phyloP scores from a whole-genome alignment of 2,797 vertebrate genomes.

The Cirrhinus mrigala region DNA sequence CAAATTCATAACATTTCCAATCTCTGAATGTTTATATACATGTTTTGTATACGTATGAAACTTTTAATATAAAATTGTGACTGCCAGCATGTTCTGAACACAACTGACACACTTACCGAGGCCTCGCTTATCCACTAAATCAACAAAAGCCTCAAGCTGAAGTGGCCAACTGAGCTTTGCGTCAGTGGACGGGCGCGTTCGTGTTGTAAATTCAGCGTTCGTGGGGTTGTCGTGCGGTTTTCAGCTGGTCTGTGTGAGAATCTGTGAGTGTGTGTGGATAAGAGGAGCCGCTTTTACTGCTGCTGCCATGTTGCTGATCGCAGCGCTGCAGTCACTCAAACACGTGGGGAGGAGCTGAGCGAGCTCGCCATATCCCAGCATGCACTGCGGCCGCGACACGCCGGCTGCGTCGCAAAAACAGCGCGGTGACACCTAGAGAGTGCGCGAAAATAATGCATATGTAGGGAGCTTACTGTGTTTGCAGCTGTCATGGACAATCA shows the following conservation, averaged over 20 bases:
- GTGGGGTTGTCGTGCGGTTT: not conserved
- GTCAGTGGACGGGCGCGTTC: not conserved
- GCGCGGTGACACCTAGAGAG: not conserved
- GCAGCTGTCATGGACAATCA: not conserved
- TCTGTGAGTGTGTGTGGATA: not conserved
- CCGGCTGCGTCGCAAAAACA: not conserved
- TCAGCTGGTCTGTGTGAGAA: not conserved
- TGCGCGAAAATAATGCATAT: not conserved
- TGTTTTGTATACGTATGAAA: not conserved
- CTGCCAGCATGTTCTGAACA: not conserved
- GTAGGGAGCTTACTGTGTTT: not conserved
- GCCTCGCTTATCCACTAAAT: slow-evolving; percentile 12
- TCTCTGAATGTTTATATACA: not conserved
- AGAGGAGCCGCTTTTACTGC: not conserved
- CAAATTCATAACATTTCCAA: fast-evolving
- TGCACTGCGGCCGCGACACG: not conserved
- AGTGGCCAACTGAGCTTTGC: not conserved
- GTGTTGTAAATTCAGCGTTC: not conserved
- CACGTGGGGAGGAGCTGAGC: slow-evolving; percentile 62
- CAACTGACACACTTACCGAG: not conserved
- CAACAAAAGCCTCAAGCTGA: not conserved
- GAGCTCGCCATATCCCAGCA: slow-evolving; percentile 10
- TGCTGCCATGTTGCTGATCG: slow-evolving; percentile 51
- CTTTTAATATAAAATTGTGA: not conserved
- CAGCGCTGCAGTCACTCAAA: slow-evolving; percentile 34